Evolutionary conservation across 2,797 vertebrate genomes (phyloP).

Genomic region (Linurgus olivaceus): DNA sequence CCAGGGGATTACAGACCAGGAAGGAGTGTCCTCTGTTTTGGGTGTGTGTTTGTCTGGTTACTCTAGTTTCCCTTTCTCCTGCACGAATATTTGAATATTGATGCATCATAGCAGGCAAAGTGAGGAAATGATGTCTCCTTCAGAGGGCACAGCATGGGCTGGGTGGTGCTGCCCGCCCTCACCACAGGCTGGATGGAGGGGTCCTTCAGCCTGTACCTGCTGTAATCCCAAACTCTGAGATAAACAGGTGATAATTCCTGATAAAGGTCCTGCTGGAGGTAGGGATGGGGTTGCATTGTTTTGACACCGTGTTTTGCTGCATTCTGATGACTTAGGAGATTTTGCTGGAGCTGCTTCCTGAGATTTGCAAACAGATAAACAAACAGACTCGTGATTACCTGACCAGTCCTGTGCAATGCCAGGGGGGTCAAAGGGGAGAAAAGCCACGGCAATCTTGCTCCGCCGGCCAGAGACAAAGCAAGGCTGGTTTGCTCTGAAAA

Average conservation of each 20-base stretch:
- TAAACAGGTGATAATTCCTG: constrained; percentile 45
- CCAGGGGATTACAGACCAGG: not conserved
- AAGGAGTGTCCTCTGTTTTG: not conserved
- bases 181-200: not conserved
- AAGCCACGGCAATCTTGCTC: not conserved
- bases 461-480: not conserved
- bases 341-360: constrained; percentile 47
- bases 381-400: constrained; percentile 23
- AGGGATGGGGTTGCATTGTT: constrained; percentile 26
- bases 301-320: constrained; percentile 10
- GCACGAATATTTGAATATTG: constrained; percentile 11
- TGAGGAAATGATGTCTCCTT: not conserved
- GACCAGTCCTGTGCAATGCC: not conserved
- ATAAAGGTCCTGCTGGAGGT: constrained; percentile 5
- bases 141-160: not conserved
- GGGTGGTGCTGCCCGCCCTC: not conserved
- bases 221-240: not conserved
- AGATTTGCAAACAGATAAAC: constrained; percentile 41
- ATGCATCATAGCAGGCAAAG: not conserved
- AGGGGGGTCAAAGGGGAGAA: not conserved
- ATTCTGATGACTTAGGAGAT: constrained; percentile 64
- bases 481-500: not conserved
- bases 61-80: constrained; percentile 4
- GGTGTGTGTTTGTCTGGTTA: not conserved
- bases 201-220: not conserved